phyloP scores from a whole-genome alignment of 1,140 invertebrate genomes.

The Zaprionus ghesquierei region DNA sequence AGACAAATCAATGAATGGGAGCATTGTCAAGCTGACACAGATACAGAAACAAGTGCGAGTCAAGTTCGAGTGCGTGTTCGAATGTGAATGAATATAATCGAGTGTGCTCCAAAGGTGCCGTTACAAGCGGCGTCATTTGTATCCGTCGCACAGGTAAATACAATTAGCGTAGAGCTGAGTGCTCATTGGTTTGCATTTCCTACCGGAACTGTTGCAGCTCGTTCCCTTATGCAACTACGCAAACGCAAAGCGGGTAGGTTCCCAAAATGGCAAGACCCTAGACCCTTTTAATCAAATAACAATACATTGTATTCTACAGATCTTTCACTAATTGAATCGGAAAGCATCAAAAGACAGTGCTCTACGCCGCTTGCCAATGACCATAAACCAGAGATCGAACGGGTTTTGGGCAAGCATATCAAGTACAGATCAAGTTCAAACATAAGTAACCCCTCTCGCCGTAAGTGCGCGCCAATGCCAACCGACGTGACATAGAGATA shows the following conservation, averaged over 20 bases:
- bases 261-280: not conserved
- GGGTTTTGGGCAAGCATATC: not conserved
- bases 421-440: conserved; percentile 54
- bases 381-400: conserved; percentile 17
- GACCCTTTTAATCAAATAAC: not conserved
- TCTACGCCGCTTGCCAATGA: conserved; percentile 1
- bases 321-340: not conserved
- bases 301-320: not conserved
- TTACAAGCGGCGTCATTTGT: conserved; percentile 26
- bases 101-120: conserved; percentile 2
- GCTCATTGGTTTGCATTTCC: conserved; percentile 19
- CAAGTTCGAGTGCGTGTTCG: not conserved
- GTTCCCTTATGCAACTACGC: not conserved
- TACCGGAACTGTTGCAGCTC: conserved; percentile 24
- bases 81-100: conserved; percentile 10
- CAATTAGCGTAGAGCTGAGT: conserved; percentile 22
- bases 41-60: not conserved
- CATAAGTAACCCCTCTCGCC: conserved; percentile 45
- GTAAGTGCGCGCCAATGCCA: conserved; percentile 69
- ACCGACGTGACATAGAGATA: not conserved
- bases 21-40: conserved; percentile 18
- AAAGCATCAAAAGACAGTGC: not conserved
- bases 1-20: conserved; percentile 19
- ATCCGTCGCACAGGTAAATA: conserved; percentile 24
- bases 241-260: not conserved